These are phyloP conservation scores for Esox niger DNA, from an alignment of 2,113 vertebrate genomes.

Conservation along the genomic window DNA sequence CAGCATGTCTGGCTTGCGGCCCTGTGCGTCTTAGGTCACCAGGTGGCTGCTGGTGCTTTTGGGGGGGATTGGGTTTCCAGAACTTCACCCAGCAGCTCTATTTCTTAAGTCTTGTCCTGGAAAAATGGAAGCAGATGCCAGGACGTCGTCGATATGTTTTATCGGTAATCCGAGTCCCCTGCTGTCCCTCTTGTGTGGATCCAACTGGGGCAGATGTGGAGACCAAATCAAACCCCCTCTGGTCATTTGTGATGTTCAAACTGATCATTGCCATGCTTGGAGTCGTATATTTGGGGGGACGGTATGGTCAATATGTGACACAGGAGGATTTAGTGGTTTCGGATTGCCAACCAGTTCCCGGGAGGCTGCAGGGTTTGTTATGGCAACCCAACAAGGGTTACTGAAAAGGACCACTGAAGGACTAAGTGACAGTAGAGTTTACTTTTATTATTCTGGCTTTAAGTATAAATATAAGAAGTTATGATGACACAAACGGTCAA, in stretches of 20 bases:
- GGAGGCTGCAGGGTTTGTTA: no score
- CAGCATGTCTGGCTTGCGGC: constrained; percentile 47
- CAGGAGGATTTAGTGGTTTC: no score
- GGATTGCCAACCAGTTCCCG: no score
- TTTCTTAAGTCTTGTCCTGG: constrained; percentile 35
- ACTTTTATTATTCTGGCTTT: no score
- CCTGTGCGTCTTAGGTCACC: not conserved
- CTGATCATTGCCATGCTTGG: not conserved
- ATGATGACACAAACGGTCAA: no score
- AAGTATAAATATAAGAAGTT: no score
- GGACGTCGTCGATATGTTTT: constrained; percentile 8
- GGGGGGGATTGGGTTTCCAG: constrained; percentile 49
- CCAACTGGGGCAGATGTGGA: not conserved
- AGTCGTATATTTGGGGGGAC: no score
- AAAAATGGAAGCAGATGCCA: not conserved
- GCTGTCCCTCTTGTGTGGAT: not conserved
- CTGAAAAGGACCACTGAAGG: no score
- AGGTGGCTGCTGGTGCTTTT: not conserved
- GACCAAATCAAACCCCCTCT: not conserved
- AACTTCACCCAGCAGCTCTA: constrained; percentile 28
- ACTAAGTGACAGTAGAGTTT: no score
- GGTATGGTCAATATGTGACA: no score
- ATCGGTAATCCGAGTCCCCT: not conserved
- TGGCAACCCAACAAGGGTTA: no score
- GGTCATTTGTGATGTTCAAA: not conserved